Conservation (phyloP, 2,113 vertebrate genomes). For the Anoura caudifer region DNA sequence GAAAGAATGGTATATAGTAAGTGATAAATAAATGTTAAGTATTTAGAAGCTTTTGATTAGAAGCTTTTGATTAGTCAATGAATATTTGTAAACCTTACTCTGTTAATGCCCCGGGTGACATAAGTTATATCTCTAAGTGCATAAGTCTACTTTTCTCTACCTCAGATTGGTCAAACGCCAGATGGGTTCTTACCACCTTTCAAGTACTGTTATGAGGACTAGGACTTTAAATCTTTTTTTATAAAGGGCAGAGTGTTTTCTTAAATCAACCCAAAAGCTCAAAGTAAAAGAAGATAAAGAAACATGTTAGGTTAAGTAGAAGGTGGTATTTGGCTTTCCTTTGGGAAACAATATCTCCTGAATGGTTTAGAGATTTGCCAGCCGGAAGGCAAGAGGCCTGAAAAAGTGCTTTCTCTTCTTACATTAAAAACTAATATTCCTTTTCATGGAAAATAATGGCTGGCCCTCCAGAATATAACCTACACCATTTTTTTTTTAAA, state of each 20-base stretch:
- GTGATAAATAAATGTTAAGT: conserved; percentile 19
- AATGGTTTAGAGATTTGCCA: conserved; percentile 15
- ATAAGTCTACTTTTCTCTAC: not conserved
- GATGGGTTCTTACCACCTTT: not conserved
- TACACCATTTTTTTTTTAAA: not conserved
- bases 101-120: not conserved
- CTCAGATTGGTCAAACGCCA: not conserved
- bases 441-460: conserved; percentile 42
- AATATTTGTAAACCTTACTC: not conserved
- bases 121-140: not conserved
- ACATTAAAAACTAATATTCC: conserved; percentile 32
- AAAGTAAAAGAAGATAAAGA: conserved; percentile 28
- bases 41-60: too few species aligned
- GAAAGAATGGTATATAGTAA: not conserved
- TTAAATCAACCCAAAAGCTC: not conserved
- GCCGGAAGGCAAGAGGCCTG: not conserved
- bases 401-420: not conserved
- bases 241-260: conserved; percentile 24
- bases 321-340: not conserved
- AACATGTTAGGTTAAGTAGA: not conserved
- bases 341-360: not conserved
- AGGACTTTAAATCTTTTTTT: conserved; percentile 45
- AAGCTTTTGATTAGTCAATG: not conserved
- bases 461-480: conserved; percentile 34
- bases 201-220: not conserved